phyloP scores from a whole-genome alignment of 2,888 invertebrate species.

The Drosophila putrida region DNA sequence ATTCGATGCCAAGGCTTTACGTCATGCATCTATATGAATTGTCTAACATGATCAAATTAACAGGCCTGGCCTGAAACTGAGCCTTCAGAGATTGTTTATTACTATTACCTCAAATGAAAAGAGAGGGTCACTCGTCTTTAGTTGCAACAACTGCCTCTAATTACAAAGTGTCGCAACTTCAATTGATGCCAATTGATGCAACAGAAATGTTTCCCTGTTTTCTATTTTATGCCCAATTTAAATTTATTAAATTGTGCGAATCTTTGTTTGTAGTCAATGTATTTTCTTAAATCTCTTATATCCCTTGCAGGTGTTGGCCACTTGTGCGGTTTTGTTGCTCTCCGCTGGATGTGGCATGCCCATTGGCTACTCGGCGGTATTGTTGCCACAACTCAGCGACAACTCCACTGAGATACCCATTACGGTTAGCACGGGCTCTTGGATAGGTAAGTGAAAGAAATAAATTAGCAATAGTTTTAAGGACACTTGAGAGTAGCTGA shows the following conservation, averaged over 20 bases:
- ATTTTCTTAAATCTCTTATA: not conserved
- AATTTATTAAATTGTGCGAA: conserved; percentile 17
- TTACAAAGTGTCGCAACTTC: conserved; percentile 56
- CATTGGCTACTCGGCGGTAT: conserved; percentile 90
- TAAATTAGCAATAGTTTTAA: not conserved
- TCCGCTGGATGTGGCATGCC: conserved; percentile 92
- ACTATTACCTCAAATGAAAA: conserved; percentile 49
- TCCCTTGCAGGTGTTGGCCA: conserved; percentile 88
- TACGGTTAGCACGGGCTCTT: conserved; percentile 90
- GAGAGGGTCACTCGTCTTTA: conserved; percentile 4
- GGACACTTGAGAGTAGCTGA: no score
- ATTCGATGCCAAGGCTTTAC: conserved; percentile 29
- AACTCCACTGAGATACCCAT: conserved; percentile 87
- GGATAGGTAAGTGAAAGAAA: conserved; percentile 87
- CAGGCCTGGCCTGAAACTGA: conserved; percentile 6
- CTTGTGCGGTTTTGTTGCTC: conserved; percentile 90
- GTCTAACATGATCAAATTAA: conserved; percentile 4
- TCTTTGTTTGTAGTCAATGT: not conserved
- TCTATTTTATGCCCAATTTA: not conserved
- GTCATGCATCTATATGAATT: conserved; percentile 31
- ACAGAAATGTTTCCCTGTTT: conserved; percentile 2
- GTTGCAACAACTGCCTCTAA: conserved; percentile 37
- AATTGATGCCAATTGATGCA: conserved; percentile 64
- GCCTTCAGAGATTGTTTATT: conserved; percentile 54
- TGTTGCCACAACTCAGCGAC: conserved; percentile 90